Percentiles rank a stretch among this genome's conserved stretches.
Evolutionary conservation across 2,113 vertebrate species (phyloP).

Genomic region (Paralichthys olivaceus): DNA sequence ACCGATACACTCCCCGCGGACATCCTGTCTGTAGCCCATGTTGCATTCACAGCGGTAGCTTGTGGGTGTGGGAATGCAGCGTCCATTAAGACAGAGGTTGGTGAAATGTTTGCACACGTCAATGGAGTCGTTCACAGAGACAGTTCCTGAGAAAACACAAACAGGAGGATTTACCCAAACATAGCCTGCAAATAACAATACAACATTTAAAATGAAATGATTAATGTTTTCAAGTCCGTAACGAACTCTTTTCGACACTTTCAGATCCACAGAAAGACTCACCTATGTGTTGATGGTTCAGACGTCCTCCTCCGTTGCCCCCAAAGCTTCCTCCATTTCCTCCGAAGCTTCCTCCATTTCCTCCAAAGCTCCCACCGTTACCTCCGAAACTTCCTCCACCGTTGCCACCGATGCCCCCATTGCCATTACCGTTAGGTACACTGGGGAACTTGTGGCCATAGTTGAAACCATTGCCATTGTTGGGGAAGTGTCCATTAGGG

Average conservation of each 20-base stretch:
- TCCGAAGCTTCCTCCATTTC: constrained; percentile 1
- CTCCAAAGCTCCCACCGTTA: constrained; percentile 36
- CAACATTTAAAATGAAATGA: not conserved
- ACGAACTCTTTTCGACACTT: too few species aligned
- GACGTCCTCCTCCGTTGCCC: constrained; percentile 40
- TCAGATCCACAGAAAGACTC: constrained; percentile 38
- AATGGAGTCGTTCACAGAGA: constrained; percentile 91
- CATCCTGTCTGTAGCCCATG: constrained; percentile 98
- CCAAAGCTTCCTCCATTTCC: constrained; percentile 27
- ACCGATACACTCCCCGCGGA: constrained; percentile 94
- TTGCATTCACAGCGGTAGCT: constrained; percentile 99
- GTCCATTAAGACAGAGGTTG: constrained; percentile 95
- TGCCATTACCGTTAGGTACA: constrained; percentile 71
- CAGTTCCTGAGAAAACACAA: constrained; percentile 77
- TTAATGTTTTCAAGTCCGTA: too few species aligned
- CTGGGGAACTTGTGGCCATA: constrained; percentile 63
- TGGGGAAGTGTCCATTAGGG: constrained; percentile 69
- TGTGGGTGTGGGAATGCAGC: constrained; percentile 91
- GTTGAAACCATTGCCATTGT: constrained; percentile 75
- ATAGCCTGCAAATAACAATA: not conserved
- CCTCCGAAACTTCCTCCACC: constrained; percentile 40
- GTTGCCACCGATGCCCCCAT: constrained; percentile 57
- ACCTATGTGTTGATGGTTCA: constrained; percentile 80
- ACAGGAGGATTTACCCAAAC: not conserved
- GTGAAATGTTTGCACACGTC: constrained; percentile 97